phyloP scores from a whole-genome alignment of 2,888 invertebrate species.

The Allygus modestus region DNA sequence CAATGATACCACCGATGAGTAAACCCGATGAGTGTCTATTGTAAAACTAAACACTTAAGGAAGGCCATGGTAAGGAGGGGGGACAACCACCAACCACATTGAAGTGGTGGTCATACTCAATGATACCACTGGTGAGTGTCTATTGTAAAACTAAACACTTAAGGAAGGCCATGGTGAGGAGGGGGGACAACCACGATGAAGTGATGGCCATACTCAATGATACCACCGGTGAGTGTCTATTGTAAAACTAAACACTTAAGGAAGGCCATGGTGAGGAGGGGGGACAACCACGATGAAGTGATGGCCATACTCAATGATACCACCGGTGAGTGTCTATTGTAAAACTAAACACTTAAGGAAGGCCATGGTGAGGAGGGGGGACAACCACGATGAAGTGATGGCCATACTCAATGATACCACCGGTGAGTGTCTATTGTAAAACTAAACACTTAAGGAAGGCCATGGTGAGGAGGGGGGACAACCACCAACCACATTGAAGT shows the following conservation, averaged over 20 bases:
- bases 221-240: too few relatives aligned
- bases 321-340: too few relatives aligned
- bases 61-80: conserved; percentile 79
- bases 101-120: conserved; percentile 67
- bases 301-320: too few relatives aligned
- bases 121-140: conserved; percentile 71
- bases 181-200: too few relatives aligned
- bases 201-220: too few relatives aligned
- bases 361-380: conserved; percentile 79
- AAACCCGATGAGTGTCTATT: conserved; percentile 79
- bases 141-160: conserved; percentile 74
- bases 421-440: too few relatives aligned
- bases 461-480: conserved; percentile 74
- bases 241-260: too few relatives aligned
- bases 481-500: too few relatives aligned
- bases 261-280: too few relatives aligned
- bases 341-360: conserved; percentile 67
- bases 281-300: too few relatives aligned
- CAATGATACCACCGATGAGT: conserved; percentile 83
- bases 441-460: too few relatives aligned
- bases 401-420: conserved; percentile 87
- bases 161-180: too few relatives aligned
- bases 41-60: conserved; percentile 71
- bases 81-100: conserved; percentile 81
- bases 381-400: conserved; percentile 81